Evolutionary conservation across 1,140 invertebrate species (phyloP).

Genomic region (Lasioglossum baleicum): DNA sequence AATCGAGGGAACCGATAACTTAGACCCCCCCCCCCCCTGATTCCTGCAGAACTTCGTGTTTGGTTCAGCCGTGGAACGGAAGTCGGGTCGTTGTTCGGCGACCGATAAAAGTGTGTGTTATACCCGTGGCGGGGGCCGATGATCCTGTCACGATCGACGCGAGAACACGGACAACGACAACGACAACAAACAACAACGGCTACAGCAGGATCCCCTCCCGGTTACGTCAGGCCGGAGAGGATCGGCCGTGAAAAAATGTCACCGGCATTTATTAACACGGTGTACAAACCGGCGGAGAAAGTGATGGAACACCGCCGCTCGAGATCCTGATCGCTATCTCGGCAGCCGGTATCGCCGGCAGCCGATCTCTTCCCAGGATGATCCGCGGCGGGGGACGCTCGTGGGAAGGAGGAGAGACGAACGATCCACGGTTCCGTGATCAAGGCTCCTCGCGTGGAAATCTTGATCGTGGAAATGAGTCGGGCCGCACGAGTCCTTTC

Average conservation of each 20-base stretch:
- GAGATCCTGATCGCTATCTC: conserved; percentile 74
- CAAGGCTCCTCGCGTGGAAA: conserved; percentile 36
- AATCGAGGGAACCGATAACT: too few relatives aligned
- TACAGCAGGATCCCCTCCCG: background rate
- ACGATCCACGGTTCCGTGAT: conserved; percentile 56
- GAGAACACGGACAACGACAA: background rate
- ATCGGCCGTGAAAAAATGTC: conserved; percentile 19
- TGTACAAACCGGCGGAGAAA: conserved; percentile 69
- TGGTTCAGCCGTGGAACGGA: too few relatives aligned
- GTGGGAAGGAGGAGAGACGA: conserved; percentile 67
- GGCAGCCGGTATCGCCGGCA: conserved; percentile 48
- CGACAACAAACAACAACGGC: too few relatives aligned
- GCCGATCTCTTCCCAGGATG: conserved; percentile 73
- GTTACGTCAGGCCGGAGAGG: background rate
- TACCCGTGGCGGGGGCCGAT: too few relatives aligned
- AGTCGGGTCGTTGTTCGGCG: too few relatives aligned
- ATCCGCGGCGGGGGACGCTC: conserved; percentile 64
- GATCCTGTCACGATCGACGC: background rate
- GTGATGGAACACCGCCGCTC: conserved; percentile 71
- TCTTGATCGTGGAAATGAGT: conserved; percentile 56
- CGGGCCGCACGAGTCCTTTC: conserved; percentile 22
- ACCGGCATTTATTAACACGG: conserved; percentile 31
- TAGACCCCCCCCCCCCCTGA: too few relatives aligned
- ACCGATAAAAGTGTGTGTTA: background rate
- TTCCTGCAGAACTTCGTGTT: too few relatives aligned